Base-by-base conservation (phyloP, 2,797 vertebrate genomes). In the Notolepis coatsorum region DNA sequence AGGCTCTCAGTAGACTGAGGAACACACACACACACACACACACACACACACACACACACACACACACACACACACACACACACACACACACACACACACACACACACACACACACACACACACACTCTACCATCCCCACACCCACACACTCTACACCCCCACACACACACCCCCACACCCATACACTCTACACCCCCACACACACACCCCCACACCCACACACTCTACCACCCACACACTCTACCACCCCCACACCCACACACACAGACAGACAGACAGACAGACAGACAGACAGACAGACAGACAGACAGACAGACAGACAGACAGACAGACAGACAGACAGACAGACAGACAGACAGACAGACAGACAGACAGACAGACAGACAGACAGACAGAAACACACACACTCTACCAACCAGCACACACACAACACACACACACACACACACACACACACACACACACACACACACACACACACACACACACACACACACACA, bases 51-150 rank as follows among this genome's bases (percentile, higher is more conserved):
- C 37, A 20, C 6, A 42, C 57, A 21, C 39, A 60, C 39, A 17
- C 51, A n/a, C 65, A 13, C 45, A 46, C 27, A 49, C 63, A 74
- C 24, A 53, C 52, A 73, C 18, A 42, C 47, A 37, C 7, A 5
- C 33, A 77, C 46, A 68, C 39, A 17, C 30, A 3, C 50, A 52
- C 15, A 56, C 7, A 68, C 30, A 7, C 30, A 31, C 30, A 7
- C 30, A 31, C 30, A 31, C 30, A 31, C 30, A 3, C 30, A 31
- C 30, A 31, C 30, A 3, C 30, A 31, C 30, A 31, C 30, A 31
- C 30, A 4, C 30, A 6, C 18, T 18, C 17, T 17, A 17, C 15
- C 42, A 45, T 8, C 18, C 15, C 18, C 18, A 45, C 42, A 45
- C n/a, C 18, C 15, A 45, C 18, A 9, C 42, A 24, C n/a, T 6